Evolutionary conservation across 2,888 invertebrate species (phyloP).

Genomic region (Lottia scabra): DNA sequence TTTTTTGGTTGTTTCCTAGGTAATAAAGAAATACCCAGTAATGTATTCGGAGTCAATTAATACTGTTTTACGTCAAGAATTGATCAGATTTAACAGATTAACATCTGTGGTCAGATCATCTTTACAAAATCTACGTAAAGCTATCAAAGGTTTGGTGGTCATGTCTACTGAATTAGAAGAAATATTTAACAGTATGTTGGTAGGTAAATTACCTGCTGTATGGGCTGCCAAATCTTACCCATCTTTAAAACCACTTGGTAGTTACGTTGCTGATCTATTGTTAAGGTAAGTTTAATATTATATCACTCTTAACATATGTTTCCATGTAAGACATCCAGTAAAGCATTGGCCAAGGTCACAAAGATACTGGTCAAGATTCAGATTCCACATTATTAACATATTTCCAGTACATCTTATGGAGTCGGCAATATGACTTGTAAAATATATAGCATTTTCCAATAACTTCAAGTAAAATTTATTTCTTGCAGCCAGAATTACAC

Average conservation of each 20-base stretch:
- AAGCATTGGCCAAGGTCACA: too few species aligned
- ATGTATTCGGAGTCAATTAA: conserved; percentile 69
- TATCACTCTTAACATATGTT: too few species aligned
- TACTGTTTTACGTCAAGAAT: conserved; percentile 68
- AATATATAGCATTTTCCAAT: too few species aligned
- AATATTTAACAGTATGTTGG: conserved; percentile 68
- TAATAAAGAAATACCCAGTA: conserved; percentile 68
- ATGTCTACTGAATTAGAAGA: conserved; percentile 69
- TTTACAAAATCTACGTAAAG: conserved; percentile 67
- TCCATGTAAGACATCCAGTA: too few species aligned
- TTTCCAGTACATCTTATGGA: too few species aligned
- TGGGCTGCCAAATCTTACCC: conserved; percentile 70
- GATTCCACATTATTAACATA: too few species aligned
- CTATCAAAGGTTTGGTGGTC: conserved; percentile 69
- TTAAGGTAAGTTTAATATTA: conserved; percentile 71
- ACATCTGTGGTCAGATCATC: conserved; percentile 64
- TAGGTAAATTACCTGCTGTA: conserved; percentile 66
- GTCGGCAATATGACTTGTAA: too few species aligned
- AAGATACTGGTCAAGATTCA: too few species aligned
- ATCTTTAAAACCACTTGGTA: conserved; percentile 68
- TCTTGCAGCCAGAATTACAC: too few species aligned
- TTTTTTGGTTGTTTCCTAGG: conserved; percentile 40
- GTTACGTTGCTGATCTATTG: conserved; percentile 72
- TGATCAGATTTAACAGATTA: conserved; percentile 68
- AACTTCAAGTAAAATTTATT: too few species aligned